Conservation (phyloP, 2,113 vertebrate genomes). For the Psettodes erumei region DNA sequence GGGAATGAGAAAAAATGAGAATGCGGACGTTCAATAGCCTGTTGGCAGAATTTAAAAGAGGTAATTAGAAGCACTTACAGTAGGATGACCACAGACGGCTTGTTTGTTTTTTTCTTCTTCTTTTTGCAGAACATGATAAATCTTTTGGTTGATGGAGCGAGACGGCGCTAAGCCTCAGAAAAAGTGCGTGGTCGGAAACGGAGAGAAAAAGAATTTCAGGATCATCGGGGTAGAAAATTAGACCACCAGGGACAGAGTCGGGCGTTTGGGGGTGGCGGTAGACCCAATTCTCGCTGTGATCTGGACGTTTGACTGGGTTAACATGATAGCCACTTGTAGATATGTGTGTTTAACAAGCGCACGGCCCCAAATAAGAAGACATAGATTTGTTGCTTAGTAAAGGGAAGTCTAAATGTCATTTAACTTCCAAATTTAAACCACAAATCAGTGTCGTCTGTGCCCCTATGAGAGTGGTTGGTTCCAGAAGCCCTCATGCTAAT, state of each 20-base stretch:
- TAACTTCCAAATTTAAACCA: slow-evolving; percentile 12
- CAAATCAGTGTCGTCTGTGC: slow-evolving; percentile 6
- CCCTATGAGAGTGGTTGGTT: slow-evolving; percentile 17
- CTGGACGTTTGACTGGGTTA: slow-evolving; percentile 45
- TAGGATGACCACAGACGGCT: slow-evolving; percentile 64
- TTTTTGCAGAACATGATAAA: slow-evolving; percentile 74
- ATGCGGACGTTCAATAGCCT: slow-evolving; percentile 73
- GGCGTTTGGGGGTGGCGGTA: not conserved
- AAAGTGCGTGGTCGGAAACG: slow-evolving; percentile 22
- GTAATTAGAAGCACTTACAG: slow-evolving; percentile 78
- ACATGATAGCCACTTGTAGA: slow-evolving; percentile 26
- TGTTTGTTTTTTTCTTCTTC: slow-evolving; percentile 72
- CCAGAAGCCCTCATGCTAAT: not conserved
- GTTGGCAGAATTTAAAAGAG: slow-evolving; percentile 76
- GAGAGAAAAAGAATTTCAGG: slow-evolving; percentile 53
- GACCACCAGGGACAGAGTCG: slow-evolving; percentile 36
- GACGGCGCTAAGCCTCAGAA: slow-evolving; percentile 41
- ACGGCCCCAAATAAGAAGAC: not conserved
- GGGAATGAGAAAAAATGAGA: slow-evolving; percentile 62
- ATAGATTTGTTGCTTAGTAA: not conserved
- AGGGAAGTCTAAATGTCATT: slow-evolving; percentile 13
- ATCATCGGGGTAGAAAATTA: slow-evolving; percentile 61
- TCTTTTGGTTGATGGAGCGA: slow-evolving; percentile 67
- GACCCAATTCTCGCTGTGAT: slow-evolving; percentile 33
- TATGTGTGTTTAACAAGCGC: slow-evolving; percentile 23